Base-by-base conservation (phyloP, 1,140 invertebrate genomes). In the Drosophila teissieri region DNA sequence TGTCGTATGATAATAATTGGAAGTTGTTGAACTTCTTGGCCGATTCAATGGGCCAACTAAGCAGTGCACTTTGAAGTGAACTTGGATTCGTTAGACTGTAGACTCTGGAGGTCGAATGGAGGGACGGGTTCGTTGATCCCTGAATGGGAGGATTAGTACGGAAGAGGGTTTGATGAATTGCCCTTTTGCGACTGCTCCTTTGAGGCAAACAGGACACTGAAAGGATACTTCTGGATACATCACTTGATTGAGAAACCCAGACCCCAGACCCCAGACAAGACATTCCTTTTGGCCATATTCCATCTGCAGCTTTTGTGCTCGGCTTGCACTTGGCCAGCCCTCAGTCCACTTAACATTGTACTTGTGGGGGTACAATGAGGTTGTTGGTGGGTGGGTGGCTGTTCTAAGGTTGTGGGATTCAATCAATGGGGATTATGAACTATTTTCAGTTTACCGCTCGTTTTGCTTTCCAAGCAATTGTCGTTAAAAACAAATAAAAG, bases 401-500 rank as follows among this genome's bases (percentile, higher is more conserved):
- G 45, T 36, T 27, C 34, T 54, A 24, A 22, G 44, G 62, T 37
- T 44, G 39, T 63, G 34, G 36, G 31, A 40, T 61, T 54, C 74
- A 79, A 86, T 86, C 82, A 79, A 86, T 86, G 78, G 57, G 78
- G 82, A 86, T 86, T 86, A 86, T 73, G 39, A 72, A 86, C 74
- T 86, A 86, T 86, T 86, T 84, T 75, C 62, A 78, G 73, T 39
- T 73, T 52, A 44, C 55, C 31, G 48, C 55, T 61, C 39, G 46
- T 80, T 73, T n/a, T 11, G 24, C 42, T 19, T 52, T 22, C 24
- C 24, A 17, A 10, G 22, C 27, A 14, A 2, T 17, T 5, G 6
- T 34, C 42, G 42, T 46, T 17, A 17, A 51, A 37, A 37, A 37
- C 11, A 10, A 15, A 37, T 14, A 14, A 44, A 17, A 8, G 0